Base-by-base conservation (phyloP, 1,140 invertebrate genomes). In the Drosophila lowei region DNA sequence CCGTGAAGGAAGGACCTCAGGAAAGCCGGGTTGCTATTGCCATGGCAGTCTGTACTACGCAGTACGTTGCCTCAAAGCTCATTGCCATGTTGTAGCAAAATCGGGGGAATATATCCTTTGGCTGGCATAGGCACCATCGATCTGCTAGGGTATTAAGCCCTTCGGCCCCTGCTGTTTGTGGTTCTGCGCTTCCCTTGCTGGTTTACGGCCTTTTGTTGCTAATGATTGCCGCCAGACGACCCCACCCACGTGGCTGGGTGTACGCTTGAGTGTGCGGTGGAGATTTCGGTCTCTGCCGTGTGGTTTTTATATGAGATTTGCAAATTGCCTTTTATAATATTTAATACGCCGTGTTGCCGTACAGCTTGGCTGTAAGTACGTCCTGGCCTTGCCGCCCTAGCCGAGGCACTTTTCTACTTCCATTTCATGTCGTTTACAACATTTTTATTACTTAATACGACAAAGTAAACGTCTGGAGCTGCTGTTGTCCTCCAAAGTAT, bases 261-360 rank as follows among this genome's bases (percentile, higher is more conserved):
- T 43, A 47, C 48, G 55, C 52, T 50, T 57, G 56, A 62, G 41
- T 52, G 64, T 63, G 70, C 34, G 58, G 55, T 77, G 64, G 56
- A 66, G 59, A 59, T 56, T 68, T 55, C 30, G 63, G 44, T 54
- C 68, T 60, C 62, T 43, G 63, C 79, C 67, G 63, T 84, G 79
- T 65, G 80, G 72, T 68, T 84, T 81, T 84, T 77, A 77, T 84
- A 79, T 75, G 75, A 84, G 76, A 79, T 68, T 84, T 72, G 79
- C 62, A 84, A 84, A 84, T 84, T 79, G 63, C 67, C 79, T 84
- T 84, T 84, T 84, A 84, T 84, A 84, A 77, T 84, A 84, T 84
- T 84, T 84, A 84, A 84, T 79, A 84, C 62, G 52, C 58, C 47
- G 38, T 46, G 52, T 18, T 58, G 43, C 54, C 71, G 49, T 34